These are phyloP conservation scores for Strix uralensis DNA, from an alignment of 2,113 vertebrate species.

Conservation along the genomic window DNA sequence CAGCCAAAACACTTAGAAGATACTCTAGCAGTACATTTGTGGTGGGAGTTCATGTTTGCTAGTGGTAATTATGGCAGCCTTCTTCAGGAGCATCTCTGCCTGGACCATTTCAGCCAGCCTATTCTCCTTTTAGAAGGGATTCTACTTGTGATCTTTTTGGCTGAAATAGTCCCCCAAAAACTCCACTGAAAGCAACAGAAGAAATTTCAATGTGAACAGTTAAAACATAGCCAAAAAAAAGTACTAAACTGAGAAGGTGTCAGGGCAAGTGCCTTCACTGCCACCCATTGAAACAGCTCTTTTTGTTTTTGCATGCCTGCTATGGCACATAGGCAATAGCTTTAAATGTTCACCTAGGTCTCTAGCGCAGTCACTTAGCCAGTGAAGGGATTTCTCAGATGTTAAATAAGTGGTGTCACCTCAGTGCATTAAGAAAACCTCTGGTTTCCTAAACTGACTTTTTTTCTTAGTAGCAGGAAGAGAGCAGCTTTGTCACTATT, in stretches of 20 bases:
- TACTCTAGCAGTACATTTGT: not conserved
- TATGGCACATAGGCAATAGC: no score
- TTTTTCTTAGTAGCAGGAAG: not conserved
- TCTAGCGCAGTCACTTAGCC: not conserved
- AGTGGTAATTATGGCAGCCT: not conserved
- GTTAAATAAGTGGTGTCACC: not conserved
- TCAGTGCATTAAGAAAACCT: not conserved
- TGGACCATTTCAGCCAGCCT: not conserved
- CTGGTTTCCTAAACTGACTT: not conserved
- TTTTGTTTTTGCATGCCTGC: not conserved
- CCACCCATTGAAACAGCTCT: not conserved
- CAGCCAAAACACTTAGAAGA: not conserved
- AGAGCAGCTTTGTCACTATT: not conserved
- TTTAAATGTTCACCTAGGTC: not conserved
- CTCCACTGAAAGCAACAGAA: not conserved
- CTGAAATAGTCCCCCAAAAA: not conserved
- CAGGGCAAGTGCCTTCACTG: not conserved
- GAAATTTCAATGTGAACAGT: not conserved
- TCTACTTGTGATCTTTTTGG: not conserved
- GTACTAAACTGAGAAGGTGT: not conserved
- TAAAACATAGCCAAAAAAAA: not conserved
- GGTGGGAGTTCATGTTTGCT: not conserved
- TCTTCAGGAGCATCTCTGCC: not conserved
- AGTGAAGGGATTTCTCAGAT: not conserved
- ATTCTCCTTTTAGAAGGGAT: not conserved